Evolutionary conservation across 2,113 vertebrate species (phyloP), one percentile per base, ranked within the genome.

Genomic region (Paramisgurnus dabryanus): DNA sequence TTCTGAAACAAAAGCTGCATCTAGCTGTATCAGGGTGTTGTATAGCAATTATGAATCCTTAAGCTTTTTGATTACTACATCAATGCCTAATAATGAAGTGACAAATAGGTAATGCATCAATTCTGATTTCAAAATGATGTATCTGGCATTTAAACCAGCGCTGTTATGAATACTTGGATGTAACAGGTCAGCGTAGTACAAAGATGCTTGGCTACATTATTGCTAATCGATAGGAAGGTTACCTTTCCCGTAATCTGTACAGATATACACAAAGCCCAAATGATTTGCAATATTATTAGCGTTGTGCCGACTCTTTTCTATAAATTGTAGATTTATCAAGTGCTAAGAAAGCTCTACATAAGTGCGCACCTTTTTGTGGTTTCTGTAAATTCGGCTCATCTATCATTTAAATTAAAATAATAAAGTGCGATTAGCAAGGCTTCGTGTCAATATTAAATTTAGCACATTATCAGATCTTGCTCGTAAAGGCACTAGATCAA

Each of bases 401-500:
- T 22, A 65, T 6, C 34, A 57, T 40, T 60, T 47, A 3, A 75
- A 58, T 34, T 2, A 45, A 61, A 79, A n/a, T 27, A 76, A 22
- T 82, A 80, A 85, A 82, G 84, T 83, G 78, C 73, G 22, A 49
- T n/a, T 65, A 47, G 53, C 60, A 66, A 80, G 80, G 71, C 66
- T 45, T 43, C 34, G 63, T 76, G 41, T 64, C 58, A 67, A 11
- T 47, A 15, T 41, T 34, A 40, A 57, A 76, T 49, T 27, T 55
- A 83, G 69, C 81, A 74, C 53, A 55, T 64, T 47, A 10, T 69
- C 18, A 45, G 7, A 9, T 69, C 72, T 65, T 76, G 60, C 50
- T 61, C 39, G 58, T 77, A 84, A 92, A 92, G 90, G 92, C 91
- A 91, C 90, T 89, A 87, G 88, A 87, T 85, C 79, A 85, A 65